Base-by-base conservation (phyloP, 2,888 invertebrate genomes). In the Euzophera pinguis region DNA sequence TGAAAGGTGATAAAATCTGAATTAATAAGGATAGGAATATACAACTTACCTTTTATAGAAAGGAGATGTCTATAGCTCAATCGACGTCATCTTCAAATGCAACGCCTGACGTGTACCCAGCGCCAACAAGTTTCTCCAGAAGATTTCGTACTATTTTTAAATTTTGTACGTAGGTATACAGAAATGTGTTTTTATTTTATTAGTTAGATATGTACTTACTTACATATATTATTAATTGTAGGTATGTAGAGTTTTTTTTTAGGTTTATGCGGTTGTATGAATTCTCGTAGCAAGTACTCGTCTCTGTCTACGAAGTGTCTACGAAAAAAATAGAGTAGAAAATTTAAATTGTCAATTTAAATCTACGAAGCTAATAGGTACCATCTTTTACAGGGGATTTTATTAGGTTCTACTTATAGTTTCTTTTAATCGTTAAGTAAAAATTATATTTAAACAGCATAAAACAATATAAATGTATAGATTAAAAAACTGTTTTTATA, bases 71-170 rank as follows among this genome's bases (percentile, higher is more conserved):
- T 70, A 72, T 75, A 80, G 68, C 63, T 77, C 72, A 70, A 75
- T 82, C 74, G 69, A 67, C 73, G 79, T 81, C 87, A 82, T 82
- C 90, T 84, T 84, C 73, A 68, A 88, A 78, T 73, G 78, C 73
- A 73, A 71, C 75, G 72, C 65, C 70, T 78, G 81, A 75, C 64
- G 75, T 70, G 85, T 90, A 90, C 73, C 81, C 71, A 62, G 67
- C 61, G 73, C 64, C 62, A 76, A 74, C 71, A 87, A 80, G 85
- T 90, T 86, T 71, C 67, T 59, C 53, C 55, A 48, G 50, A 55
- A 50, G 53, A 56, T 39, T 56, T 45, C 42, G 35, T 32, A 29
- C 22, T 29, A 17, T 4, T 10, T 41, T 41, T 41, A 10, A 14
- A 17, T 22, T 3, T 22, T 22, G 22, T 2, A 2, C 2, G 22